These are phyloP conservation scores for Calliopsis andreniformis DNA, from an alignment of 1,140 invertebrate species.

Conservation along the genomic window DNA sequence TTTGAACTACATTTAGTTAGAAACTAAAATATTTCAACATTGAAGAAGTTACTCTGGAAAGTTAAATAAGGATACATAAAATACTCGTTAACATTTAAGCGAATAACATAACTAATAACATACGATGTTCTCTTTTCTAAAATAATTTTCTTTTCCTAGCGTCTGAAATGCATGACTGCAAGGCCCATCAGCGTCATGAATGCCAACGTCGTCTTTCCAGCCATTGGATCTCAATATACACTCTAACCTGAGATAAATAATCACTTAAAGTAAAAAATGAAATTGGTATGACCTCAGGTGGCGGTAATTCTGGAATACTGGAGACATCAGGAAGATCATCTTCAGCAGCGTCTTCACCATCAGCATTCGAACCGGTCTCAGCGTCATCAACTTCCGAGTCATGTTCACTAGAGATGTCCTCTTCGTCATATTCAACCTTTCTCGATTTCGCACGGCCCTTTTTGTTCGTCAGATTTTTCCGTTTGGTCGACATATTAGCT, in stretches of 20 bases:
- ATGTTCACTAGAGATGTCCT: constrained; percentile 79
- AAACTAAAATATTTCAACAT: no score
- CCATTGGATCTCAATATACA: background rate
- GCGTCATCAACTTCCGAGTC: constrained; percentile 78
- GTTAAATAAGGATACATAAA: no score
- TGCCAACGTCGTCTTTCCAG: background rate
- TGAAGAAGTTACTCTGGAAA: no score
- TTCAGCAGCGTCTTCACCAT: constrained; percentile 74
- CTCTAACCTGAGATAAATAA: constrained; percentile 12
- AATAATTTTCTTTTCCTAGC: background rate
- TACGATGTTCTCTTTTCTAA: background rate
- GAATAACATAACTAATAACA: background rate
- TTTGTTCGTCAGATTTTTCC: constrained; percentile 70
- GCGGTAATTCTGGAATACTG: constrained; percentile 74
- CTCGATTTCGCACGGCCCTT: constrained; percentile 75
- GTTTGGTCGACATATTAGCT: constrained; percentile 73
- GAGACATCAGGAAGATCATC: constrained; percentile 73
- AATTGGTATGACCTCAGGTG: constrained; percentile 74
- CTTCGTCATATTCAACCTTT: constrained; percentile 79
- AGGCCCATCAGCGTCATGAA: background rate
- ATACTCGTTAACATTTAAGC: background rate
- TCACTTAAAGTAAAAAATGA: constrained; percentile 27
- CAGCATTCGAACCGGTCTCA: constrained; percentile 71
- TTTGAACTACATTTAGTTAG: no score
- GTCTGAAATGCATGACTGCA: background rate